Evolutionary conservation across 2,797 vertebrate genomes (phyloP), one percentile per base, ranked within the genome.

Genomic region (Vireo griseus): DNA sequence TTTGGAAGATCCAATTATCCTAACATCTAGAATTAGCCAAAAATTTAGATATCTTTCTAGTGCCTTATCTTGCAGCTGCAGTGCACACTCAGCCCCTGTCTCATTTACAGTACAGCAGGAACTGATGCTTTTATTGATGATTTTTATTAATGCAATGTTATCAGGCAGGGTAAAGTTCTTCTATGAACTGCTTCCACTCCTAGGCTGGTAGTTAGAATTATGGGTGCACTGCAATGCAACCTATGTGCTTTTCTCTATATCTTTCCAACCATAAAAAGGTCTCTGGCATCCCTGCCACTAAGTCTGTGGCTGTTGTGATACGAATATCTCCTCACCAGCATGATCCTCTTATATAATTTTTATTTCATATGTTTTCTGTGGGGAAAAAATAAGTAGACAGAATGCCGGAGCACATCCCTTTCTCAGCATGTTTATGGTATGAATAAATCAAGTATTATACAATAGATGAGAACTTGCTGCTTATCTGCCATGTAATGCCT

Each of bases 1-100:
- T 96, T 95, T 79, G 67, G 88, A 96, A 97, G 94, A 96, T 92
- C 93, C 84, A 92, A 91, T 97, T 96, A 97, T 97, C 95, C 95
- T 96, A 89, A 97, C 92, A 97, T 96, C 96, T 97, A 93, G 91
- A 97, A 95, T 97, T 96, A 96, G 92, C 78, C 79, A 84, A 91
- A 97, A 95, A 87, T 97, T 84, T 81, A 97, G 92, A 95, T 88
- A 92, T 96, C 96, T 96, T 90, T 95, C 84, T 93, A 90, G 81
- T 66, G 82, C 89, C 93, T 96, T 97, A 97, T 96, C 90, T 94
- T 67, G 62, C 79, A 90, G 85, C 94, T 94, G 92, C 90, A 94
- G 83, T 47, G 62, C 94, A 92, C 47, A 24, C 85, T 93, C 86
- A 91, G 63, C 88, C 63, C 79, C 68, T 86, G 63, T 92, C 62